Conservation (phyloP, 2,888 invertebrate genomes). For the Cabera pusaria region DNA sequence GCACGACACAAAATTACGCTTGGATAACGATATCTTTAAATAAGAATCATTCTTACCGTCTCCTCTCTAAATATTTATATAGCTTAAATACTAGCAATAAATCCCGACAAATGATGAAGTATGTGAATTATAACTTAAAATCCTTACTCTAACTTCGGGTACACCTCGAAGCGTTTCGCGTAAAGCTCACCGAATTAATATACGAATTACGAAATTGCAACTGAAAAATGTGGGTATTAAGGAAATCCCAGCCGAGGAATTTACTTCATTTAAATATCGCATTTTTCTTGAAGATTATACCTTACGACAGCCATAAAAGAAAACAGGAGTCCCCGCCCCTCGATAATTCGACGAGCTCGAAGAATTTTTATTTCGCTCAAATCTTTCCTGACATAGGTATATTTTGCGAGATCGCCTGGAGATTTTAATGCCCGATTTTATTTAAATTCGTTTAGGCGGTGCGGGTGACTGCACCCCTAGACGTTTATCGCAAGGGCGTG, state of each 20-base stretch:
- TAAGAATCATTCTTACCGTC: slow-evolving; percentile 35
- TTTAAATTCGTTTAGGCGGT: slow-evolving; percentile 80
- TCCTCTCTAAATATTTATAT: slow-evolving; percentile 26
- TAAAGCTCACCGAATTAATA: slow-evolving; percentile 58
- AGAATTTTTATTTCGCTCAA: slow-evolving; percentile 83
- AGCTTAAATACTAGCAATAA: no score
- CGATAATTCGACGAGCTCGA: slow-evolving; percentile 78
- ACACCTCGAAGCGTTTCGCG: slow-evolving; percentile 2
- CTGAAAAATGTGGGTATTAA: slow-evolving; percentile 68
- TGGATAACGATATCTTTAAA: slow-evolving; percentile 58
- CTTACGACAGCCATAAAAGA: slow-evolving; percentile 83
- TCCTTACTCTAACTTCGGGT: background rate
- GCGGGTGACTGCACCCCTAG: slow-evolving; percentile 71
- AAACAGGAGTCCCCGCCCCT: slow-evolving; percentile 78
- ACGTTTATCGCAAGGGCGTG: slow-evolving; percentile 77
- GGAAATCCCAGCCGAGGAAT: slow-evolving; percentile 73
- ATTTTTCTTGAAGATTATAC: slow-evolving; percentile 84
- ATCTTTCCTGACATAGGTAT: slow-evolving; percentile 82
- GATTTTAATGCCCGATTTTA: slow-evolving; percentile 82
- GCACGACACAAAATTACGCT: slow-evolving; percentile 49
- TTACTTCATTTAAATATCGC: slow-evolving; percentile 83
- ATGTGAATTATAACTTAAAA: slow-evolving; percentile 1
- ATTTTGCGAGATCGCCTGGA: slow-evolving; percentile 78
- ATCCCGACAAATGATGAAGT: slow-evolving; percentile 10
- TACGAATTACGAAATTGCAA: slow-evolving; percentile 68